phyloP scores from a whole-genome alignment of 2,113 vertebrate genomes.

The Pongo pygmaeus region DNA sequence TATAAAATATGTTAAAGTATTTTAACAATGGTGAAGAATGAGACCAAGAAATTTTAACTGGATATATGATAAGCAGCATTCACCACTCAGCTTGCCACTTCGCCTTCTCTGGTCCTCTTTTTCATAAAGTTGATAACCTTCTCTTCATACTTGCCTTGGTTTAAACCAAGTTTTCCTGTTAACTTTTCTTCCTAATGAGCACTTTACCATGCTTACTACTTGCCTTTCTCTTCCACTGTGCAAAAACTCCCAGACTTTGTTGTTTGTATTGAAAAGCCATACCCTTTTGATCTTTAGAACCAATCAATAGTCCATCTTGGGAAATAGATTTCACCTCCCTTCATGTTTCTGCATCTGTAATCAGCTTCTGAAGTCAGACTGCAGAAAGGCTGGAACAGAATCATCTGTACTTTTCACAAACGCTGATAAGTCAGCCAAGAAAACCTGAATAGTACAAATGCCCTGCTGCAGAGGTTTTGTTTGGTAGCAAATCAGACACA shows the following conservation, averaged over 20 bases:
- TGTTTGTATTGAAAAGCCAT: background rate
- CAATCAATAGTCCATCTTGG: background rate
- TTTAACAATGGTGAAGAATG: background rate
- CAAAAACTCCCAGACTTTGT: background rate
- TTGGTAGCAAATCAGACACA: background rate
- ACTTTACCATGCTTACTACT: background rate
- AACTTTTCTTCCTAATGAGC: background rate
- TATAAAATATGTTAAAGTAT: background rate
- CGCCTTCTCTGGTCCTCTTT: background rate
- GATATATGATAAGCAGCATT: background rate
- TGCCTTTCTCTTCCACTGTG: background rate
- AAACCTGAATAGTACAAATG: rapidly evolving
- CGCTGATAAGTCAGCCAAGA: background rate
- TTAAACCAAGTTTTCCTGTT: background rate
- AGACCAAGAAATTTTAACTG: background rate
- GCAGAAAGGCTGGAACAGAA: background rate
- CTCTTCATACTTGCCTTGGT: background rate
- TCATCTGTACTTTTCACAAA: background rate
- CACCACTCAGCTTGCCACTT: background rate
- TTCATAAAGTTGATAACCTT: background rate
- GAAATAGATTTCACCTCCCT: background rate
- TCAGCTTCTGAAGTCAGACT: background rate
- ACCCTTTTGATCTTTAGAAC: background rate
- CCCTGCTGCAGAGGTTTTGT: background rate
- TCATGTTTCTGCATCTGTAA: background rate